Evolutionary conservation across 1,140 invertebrate species (phyloP).

Genomic region (Rhyzopertha dominica): DNA sequence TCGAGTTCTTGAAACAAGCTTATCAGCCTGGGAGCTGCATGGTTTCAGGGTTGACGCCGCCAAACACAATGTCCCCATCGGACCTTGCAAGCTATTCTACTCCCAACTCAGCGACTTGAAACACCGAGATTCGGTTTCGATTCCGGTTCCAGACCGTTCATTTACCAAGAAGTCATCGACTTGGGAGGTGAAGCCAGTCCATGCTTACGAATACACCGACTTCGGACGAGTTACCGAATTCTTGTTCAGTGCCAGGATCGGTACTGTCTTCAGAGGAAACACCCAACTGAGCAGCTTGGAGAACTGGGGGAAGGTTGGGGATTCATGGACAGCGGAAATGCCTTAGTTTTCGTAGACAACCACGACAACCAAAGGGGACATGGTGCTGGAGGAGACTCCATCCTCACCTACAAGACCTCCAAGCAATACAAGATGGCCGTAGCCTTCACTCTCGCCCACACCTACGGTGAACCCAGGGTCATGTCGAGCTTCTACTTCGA

Average conservation of each 20-base stretch:
- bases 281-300: slow-evolving; percentile 43
- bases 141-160: slow-evolving; percentile 54
- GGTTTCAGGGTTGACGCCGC: slow-evolving; percentile 69
- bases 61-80: slow-evolving; percentile 79
- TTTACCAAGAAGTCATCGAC: slow-evolving; percentile 82
- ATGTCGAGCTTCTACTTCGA: slow-evolving; percentile 73
- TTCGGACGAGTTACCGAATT: slow-evolving; percentile 74
- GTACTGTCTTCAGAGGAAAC: slow-evolving; percentile 51
- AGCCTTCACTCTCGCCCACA: slow-evolving; percentile 79
- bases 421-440: slow-evolving; percentile 66
- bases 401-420: slow-evolving; percentile 56
- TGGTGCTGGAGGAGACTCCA: slow-evolving; percentile 47
- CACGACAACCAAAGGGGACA: slow-evolving; percentile 57
- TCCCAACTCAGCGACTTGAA: slow-evolving; percentile 57
- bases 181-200: slow-evolving; percentile 63
- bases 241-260: slow-evolving; percentile 56
- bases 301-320: slow-evolving; percentile 53
- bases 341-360: slow-evolving; percentile 62
- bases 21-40: slow-evolving; percentile 72
- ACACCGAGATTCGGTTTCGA: slow-evolving; percentile 56
- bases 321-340: slow-evolving; percentile 50
- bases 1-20: slow-evolving; percentile 66
- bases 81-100: slow-evolving; percentile 62
- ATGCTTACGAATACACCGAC: slow-evolving; percentile 57
- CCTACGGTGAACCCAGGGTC: slow-evolving; percentile 67